Base-by-base conservation (phyloP, 2,888 invertebrate species). In the Nomada hirtipes region DNA sequence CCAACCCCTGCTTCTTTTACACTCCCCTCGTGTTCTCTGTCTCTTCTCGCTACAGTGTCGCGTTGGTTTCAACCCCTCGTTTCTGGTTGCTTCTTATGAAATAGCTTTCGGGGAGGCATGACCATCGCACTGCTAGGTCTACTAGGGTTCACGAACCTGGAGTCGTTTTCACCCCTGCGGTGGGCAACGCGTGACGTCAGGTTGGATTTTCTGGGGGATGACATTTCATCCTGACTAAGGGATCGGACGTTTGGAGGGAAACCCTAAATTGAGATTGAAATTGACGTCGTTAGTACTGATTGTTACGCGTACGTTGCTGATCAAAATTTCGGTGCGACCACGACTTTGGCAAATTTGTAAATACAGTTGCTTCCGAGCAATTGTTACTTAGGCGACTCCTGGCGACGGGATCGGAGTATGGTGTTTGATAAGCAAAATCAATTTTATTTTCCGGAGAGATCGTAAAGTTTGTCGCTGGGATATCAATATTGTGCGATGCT, bases 151-250 rank as follows among this genome's bases (percentile, higher is more conserved):
- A 64, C 42, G 59, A 53, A 55, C 42, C 20, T 20, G 55, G 20
- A 59, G 53, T 59, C 71, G 44, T 79, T 71, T 63, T 57, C 75
- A 75, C 77, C 80, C 78, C 63, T 64, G 69, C 64, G 47, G 47
- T 44, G 2, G 47, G 7, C 59, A 26, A 20, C n/a, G 42, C 18
- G 26, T 36, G 11, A 29, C 68, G 47, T 55, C 68, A 44, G 63
- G 20, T 53, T 26, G 50, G 26, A 10, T 60, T 72, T 44, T 23
- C 74, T 74, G 20, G 11, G 29, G 53, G 53, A 55, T 61, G 78
- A 68, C 44, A 60, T 67, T 67, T 75, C 67, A 55, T 55, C 60
- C 36, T 3, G 68, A 50, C 42, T 15, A n/a, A 26, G 52, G 13
- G 36, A 61, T 42, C 23, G 10, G 60, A 36, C 70, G 4, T 3